Percentiles rank a stretch among this genome's conserved stretches.
phyloP scores from a whole-genome alignment of 2,113 vertebrate genomes.

The Rutilus rutilus region DNA sequence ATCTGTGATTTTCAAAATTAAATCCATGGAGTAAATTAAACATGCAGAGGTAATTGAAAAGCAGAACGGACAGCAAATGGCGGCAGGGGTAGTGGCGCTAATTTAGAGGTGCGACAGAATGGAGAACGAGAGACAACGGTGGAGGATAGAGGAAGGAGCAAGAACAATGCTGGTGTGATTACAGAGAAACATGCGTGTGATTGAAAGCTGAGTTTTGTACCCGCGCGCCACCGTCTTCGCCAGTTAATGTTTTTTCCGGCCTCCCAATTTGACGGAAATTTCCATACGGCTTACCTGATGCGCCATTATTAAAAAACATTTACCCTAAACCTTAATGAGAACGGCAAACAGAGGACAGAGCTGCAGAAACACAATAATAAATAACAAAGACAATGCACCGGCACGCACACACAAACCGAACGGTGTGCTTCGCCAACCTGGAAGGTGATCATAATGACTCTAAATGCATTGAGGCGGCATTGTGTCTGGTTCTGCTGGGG shows the following conservation, averaged over 20 bases:
- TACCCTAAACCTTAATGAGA: constrained; percentile 65
- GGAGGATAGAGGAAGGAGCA: constrained; percentile 4
- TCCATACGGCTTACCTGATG: constrained; percentile 47
- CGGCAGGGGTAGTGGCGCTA: not conserved
- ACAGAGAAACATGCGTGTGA: constrained; percentile 38
- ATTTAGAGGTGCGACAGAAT: constrained; percentile 44
- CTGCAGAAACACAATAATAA: constrained; percentile 59
- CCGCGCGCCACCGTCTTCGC: not conserved
- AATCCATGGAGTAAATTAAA: constrained; percentile 52
- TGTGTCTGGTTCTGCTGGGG: constrained; percentile 68
- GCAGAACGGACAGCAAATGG: constrained; percentile 19
- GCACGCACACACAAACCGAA: constrained; percentile 41
- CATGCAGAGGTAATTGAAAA: constrained; percentile 50
- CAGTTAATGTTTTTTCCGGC: constrained; percentile 35
- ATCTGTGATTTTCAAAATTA: constrained; percentile 37
- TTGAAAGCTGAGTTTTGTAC: constrained; percentile 42
- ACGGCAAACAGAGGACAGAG: constrained; percentile 55
- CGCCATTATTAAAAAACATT: constrained; percentile 62
- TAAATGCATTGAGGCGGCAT: constrained; percentile 72
- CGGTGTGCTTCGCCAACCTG: constrained; percentile 54
- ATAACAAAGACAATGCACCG: constrained; percentile 46
- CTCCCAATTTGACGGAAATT: constrained; percentile 35
- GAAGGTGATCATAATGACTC: constrained; percentile 71
- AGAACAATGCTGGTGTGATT: constrained; percentile 51
- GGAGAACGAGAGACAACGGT: not conserved